A percentile compares a stretch with the other conserved stretches of the same genome.
Conservation (phyloP, 2,113 vertebrate genomes). For the Brachyhypopomus gauderio region DNA sequence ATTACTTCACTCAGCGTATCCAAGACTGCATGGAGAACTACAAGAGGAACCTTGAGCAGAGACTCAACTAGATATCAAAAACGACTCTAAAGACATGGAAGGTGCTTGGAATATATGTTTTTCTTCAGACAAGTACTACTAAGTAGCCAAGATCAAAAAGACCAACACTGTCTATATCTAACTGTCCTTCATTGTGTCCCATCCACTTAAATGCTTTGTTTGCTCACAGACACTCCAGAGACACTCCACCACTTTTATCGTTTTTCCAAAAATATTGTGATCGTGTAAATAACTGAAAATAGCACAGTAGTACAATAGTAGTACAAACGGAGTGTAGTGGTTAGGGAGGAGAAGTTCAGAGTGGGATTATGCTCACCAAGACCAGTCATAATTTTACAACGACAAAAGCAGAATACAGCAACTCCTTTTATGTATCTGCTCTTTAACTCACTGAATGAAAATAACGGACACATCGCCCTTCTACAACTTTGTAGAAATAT, state of each 20-base stretch:
- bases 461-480: no score
- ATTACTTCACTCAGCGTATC: conserved; percentile 81
- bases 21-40: conserved; percentile 84
- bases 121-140: neutral
- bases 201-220: neutral
- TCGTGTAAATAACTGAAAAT: no score
- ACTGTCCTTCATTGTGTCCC: neutral
- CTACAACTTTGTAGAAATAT: no score
- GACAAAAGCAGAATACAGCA: neutral
- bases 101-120: neutral
- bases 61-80: conserved; percentile 47
- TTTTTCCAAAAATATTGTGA: no score
- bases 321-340: neutral
- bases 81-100: neutral
- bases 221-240: neutral
- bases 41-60: conserved; percentile 73
- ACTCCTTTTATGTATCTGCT: no score
- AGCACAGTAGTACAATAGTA: no score
- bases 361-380: no score
- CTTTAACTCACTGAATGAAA: no score
- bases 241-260: neutral
- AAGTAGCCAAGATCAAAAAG: neutral
- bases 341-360: neutral
- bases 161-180: neutral
- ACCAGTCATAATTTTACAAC: no score